A percentile compares a stretch with the other conserved stretches of the same genome.
Conservation (phyloP, 1,140 invertebrate genomes). For the Drosophila bocqueti region DNA sequence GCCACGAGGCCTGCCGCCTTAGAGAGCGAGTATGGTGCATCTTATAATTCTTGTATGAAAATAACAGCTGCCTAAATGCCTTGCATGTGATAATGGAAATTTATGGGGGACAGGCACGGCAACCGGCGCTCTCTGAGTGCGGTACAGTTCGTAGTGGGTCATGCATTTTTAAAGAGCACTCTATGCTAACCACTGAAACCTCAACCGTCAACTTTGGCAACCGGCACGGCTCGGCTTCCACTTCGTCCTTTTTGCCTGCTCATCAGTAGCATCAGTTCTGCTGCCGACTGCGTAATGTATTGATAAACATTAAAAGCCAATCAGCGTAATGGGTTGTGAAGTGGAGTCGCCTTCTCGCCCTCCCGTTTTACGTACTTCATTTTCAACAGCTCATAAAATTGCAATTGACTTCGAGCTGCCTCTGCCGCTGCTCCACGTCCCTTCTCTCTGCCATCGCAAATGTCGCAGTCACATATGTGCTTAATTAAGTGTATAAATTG, state of each 20-base stretch:
- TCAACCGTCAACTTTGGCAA: slow-evolving; percentile 29
- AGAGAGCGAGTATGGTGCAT: slow-evolving; percentile 52
- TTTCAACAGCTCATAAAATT: slow-evolving; percentile 83
- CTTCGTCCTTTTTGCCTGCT: slow-evolving; percentile 14
- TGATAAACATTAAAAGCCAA: slow-evolving; percentile 83
- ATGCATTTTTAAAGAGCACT: slow-evolving; percentile 67
- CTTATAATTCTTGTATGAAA: slow-evolving; percentile 77
- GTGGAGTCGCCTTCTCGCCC: slow-evolving; percentile 44
- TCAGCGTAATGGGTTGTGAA: slow-evolving; percentile 81
- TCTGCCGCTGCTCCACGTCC: not conserved
- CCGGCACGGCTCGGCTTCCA: slow-evolving; percentile 4
- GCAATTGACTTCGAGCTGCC: slow-evolving; percentile 74
- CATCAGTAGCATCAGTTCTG: slow-evolving; percentile 22
- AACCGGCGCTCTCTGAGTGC: slow-evolving; percentile 1
- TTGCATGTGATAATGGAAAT: slow-evolving; percentile 79
- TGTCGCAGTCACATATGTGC: slow-evolving; percentile 80
- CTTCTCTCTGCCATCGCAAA: slow-evolving; percentile 37
- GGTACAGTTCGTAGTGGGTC: slow-evolving; percentile 22
- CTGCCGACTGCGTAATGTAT: slow-evolving; percentile 67
- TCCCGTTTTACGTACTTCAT: slow-evolving; percentile 61
- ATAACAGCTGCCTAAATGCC: slow-evolving; percentile 78
- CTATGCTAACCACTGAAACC: slow-evolving; percentile 34
- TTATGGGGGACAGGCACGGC: slow-evolving; percentile 67
- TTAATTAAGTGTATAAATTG: slow-evolving; percentile 82
- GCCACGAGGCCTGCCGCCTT: slow-evolving; percentile 8